Evolutionary conservation across 2,888 invertebrate species (phyloP).

Genomic region (Plagodis dolabraria): DNA sequence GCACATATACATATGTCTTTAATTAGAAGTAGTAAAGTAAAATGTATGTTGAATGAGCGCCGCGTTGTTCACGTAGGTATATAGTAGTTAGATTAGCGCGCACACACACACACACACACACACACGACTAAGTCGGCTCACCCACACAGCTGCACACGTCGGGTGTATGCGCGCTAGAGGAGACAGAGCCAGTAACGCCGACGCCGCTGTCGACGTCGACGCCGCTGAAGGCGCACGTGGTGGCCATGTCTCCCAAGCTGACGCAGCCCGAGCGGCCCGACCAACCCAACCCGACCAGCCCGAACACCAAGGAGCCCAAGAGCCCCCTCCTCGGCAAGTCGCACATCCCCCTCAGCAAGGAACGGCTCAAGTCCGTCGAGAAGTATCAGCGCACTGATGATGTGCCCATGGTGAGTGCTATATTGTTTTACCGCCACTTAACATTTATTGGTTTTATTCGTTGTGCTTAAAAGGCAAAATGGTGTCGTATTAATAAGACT

Average conservation of each 20-base stretch:
- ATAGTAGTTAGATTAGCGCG: no score
- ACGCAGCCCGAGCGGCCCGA: constrained; percentile 16
- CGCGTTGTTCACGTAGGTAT: background rate
- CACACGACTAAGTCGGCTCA: background rate
- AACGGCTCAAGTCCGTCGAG: constrained; percentile 44
- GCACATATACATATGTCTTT: no score
- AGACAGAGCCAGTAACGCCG: constrained; percentile 59
- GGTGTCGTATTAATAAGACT: no score
- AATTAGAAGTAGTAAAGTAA: no score
- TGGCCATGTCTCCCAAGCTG: constrained; percentile 73
- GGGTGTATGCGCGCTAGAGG: constrained; percentile 9
- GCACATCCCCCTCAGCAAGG: constrained; percentile 49
- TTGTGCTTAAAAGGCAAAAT: no score
- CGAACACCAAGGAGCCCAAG: constrained; percentile 9
- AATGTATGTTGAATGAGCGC: background rate
- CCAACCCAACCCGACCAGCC: constrained; percentile 47
- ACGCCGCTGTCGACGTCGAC: constrained; percentile 71
- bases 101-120: no score
- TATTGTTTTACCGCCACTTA: no score
- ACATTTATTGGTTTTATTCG: no score
- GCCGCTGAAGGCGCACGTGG: constrained; percentile 68
- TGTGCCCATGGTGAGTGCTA: constrained; percentile 32
- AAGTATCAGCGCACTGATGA: constrained; percentile 61
- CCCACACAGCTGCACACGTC: background rate
- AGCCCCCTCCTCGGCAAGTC: constrained; percentile 19